Conservation (phyloP, 2,797 vertebrate species). For the Acrossocheilus wenchowensis region DNA sequence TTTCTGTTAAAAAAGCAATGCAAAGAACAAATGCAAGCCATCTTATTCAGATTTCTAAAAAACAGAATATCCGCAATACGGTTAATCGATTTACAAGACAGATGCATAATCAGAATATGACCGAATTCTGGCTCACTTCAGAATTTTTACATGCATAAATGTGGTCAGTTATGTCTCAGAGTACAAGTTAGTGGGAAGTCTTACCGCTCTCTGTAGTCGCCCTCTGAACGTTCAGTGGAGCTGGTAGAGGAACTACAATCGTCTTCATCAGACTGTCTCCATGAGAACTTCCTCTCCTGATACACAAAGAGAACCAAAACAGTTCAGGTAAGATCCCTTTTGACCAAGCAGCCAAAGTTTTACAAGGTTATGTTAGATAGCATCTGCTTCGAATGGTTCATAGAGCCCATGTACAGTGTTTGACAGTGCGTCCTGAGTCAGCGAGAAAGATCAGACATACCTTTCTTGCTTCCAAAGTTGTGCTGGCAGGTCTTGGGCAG, state of each 20-base stretch:
- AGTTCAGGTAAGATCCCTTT: neutral
- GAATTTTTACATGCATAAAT: neutral
- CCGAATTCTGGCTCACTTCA: neutral
- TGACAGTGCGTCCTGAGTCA: neutral
- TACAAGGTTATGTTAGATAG: neutral
- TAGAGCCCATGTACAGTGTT: neutral
- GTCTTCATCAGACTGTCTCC: slow-evolving; percentile 83
- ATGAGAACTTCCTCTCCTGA: slow-evolving; percentile 63
- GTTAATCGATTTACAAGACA: neutral
- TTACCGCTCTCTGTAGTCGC: slow-evolving; percentile 86
- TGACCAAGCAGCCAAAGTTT: neutral
- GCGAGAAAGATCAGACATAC: slow-evolving; percentile 43
- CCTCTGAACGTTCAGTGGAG: slow-evolving; percentile 91
- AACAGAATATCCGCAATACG: neutral
- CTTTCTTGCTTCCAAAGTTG: slow-evolving; percentile 73
- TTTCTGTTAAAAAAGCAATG: slow-evolving; percentile 75
- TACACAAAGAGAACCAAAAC: slow-evolving; percentile 42
- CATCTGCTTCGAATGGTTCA: too few relatives aligned
- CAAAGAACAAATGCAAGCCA: neutral
- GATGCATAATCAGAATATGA: neutral
- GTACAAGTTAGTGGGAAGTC: slow-evolving; percentile 18
- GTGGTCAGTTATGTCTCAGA: neutral
- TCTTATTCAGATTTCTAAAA: neutral
- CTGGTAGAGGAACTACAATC: slow-evolving; percentile 91
- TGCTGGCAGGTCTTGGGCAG: slow-evolving; percentile 68